Base-by-base conservation (phyloP, 1,140 invertebrate genomes). In the Sitodiplosis mosellana region DNA sequence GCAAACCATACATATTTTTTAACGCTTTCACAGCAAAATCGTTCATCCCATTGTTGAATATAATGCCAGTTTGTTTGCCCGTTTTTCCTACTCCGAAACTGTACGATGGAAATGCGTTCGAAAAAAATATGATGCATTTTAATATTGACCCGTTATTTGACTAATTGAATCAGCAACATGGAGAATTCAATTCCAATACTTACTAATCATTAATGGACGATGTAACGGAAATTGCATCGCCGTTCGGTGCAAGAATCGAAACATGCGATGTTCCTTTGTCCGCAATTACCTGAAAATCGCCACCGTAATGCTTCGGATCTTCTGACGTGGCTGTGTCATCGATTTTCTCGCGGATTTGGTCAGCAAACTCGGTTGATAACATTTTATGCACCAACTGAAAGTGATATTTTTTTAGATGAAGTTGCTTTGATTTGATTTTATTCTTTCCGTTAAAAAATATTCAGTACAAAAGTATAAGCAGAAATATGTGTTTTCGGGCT, bases 41-140 rank as follows among this genome's bases (percentile, higher is more conserved):
- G 62, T 96, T 88, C 90, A 98, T 96, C 43, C 80, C 81, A 60
- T 86, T 81, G 67, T 98, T 99, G 54, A 92, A 75, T 3, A 97
- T 67, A 38, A 99, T 90, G 33, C 93, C 94, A 0, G 92, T 94
- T 45, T 73, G 74, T 19, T 73, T 61, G 1, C 84, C 87, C 10
- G 77, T 69, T 36, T 83, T 63, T n/a, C 78, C 76, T 34, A 82
- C 77, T 14, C 87, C 88, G 62, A 85, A 87, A 59, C 87, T 91
- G 56, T 36, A 69, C 69, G 44, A 22, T 14, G 36, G 20, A 44
- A 10, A 42, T 5, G 8, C 7, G 12, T 6, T 27, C 10, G 27
- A 27, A 27, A 27, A 27, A 27, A 27, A 27, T 5, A 10, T 27
- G 27, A 10, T 27, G 27, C 10, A n/a, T n/a, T n/a, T n/a, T n/a